phyloP scores from a whole-genome alignment of 2,797 vertebrate genomes.

The Pteronotus mesoamericanus region DNA sequence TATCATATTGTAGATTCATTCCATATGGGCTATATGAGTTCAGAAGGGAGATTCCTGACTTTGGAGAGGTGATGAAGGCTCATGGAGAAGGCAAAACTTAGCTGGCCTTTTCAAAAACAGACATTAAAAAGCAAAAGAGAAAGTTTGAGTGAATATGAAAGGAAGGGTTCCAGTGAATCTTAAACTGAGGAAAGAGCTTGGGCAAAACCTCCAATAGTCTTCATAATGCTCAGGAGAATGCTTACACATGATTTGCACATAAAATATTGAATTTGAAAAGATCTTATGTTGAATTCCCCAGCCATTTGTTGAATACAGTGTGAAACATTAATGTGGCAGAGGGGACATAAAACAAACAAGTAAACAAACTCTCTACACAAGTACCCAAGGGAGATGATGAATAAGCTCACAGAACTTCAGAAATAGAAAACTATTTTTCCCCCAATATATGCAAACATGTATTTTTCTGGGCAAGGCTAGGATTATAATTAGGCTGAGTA shows the following conservation, averaged over 20 bases:
- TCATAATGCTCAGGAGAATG: conserved; percentile 10
- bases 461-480: background rate
- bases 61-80: background rate
- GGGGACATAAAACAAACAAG: conserved; percentile 26
- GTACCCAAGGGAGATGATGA: background rate
- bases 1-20: background rate
- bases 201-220: background rate
- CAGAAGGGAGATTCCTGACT: background rate
- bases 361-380: background rate
- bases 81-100: background rate
- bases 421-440: background rate
- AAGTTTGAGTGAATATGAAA: background rate
- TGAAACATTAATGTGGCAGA: background rate
- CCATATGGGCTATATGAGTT: background rate
- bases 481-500: background rate
- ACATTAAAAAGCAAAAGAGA: background rate
- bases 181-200: background rate
- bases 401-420: conserved; percentile 10
- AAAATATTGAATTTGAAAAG: conserved; percentile 57
- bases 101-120: background rate
- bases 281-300: conserved; percentile 45
- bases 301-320: conserved; percentile 1
- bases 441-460: background rate
- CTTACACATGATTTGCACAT: conserved; percentile 48
- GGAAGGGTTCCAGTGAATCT: background rate